A percentile compares a stretch with the other conserved stretches of the same genome.
Conservation (phyloP, 2,888 invertebrate genomes). For the Acronicta psi region DNA sequence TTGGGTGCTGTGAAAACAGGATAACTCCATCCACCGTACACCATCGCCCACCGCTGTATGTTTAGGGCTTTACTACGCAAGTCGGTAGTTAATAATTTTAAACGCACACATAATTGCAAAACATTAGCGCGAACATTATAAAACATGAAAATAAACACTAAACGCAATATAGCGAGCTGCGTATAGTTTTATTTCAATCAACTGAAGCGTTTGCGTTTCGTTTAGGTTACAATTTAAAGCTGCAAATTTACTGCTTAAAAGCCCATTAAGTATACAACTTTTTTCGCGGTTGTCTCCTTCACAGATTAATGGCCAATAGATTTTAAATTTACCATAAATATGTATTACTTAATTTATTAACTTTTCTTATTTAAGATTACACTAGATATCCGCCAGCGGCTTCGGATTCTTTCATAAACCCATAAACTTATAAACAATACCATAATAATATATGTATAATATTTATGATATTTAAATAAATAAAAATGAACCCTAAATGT, state of each 20-base stretch:
- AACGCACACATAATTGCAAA: slow-evolving; percentile 34
- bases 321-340: neutral
- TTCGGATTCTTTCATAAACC: too few species aligned
- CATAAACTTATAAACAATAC: too few species aligned
- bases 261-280: slow-evolving; percentile 20
- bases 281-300: slow-evolving; percentile 2
- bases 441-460: too few species aligned
- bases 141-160: slow-evolving; percentile 36
- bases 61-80: slow-evolving; percentile 1
- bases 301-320: neutral
- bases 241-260: slow-evolving; percentile 23
- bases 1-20: too few species aligned
- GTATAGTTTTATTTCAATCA: slow-evolving; percentile 48
- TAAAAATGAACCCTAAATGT: too few species aligned
- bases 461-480: too few species aligned
- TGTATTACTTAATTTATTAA: too few species aligned
- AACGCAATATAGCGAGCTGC: slow-evolving; percentile 16
- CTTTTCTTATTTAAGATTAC: too few species aligned
- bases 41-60: too few species aligned
- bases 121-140: slow-evolving; percentile 37
- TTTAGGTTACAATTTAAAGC: slow-evolving; percentile 29
- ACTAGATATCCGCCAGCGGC: too few species aligned
- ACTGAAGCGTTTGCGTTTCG: slow-evolving; percentile 28
- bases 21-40: too few species aligned
- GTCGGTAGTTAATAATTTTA: slow-evolving; percentile 32